Conservation (phyloP, 2,888 invertebrate genomes). For the Drosophila stalkeri region DNA sequence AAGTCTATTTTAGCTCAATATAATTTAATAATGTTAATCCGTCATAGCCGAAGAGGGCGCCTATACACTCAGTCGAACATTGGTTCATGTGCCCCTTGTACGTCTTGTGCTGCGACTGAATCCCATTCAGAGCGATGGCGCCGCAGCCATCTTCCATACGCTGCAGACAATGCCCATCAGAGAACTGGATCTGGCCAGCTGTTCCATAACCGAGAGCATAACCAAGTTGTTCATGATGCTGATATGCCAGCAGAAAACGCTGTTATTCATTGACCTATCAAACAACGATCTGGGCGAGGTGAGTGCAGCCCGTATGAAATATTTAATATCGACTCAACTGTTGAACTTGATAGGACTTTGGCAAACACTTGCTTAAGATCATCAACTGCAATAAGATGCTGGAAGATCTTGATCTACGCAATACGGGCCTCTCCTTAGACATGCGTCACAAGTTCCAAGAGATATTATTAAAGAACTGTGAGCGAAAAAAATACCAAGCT, state of each 20-base stretch:
- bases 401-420: conserved; percentile 80
- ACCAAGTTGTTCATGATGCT: conserved; percentile 82
- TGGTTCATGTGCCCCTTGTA: conserved; percentile 73
- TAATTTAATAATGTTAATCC: neutral
- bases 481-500: conserved; percentile 60
- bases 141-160: conserved; percentile 81
- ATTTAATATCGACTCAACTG: fast-evolving
- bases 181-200: conserved; percentile 80
- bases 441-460: conserved; percentile 77
- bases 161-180: conserved; percentile 75
- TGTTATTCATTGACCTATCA: conserved; percentile 77
- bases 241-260: conserved; percentile 77
- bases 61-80: conserved; percentile 75
- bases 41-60: conserved; percentile 82
- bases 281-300: conserved; percentile 83
- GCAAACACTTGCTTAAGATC: conserved; percentile 80
- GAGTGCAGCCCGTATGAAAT: neutral
- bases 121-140: conserved; percentile 84
- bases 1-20: neutral
- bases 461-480: conserved; percentile 63
- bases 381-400: conserved; percentile 81
- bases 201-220: conserved; percentile 77
- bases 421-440: conserved; percentile 79
- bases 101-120: conserved; percentile 81
- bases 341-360: conserved; percentile 71